phyloP scores from a whole-genome alignment of 1,140 invertebrate genomes.

The Saccostrea echinata region DNA sequence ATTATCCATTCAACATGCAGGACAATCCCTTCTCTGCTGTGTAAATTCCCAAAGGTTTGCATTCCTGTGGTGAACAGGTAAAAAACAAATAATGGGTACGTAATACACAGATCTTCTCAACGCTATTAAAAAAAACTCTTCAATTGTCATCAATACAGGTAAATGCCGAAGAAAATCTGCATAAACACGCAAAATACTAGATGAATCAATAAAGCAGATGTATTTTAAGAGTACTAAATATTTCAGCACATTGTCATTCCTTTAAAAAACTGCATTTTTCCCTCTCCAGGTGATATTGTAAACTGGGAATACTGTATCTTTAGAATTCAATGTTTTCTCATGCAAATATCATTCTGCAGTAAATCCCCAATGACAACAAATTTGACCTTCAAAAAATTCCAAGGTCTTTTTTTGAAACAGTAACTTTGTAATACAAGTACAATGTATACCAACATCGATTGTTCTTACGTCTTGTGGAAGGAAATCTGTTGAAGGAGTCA shows the following conservation, averaged over 20 bases:
- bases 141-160: neutral
- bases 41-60: neutral
- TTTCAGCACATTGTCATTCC: neutral
- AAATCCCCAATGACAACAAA: neutral
- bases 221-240: neutral
- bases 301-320: neutral
- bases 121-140: neutral
- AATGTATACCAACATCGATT: neutral
- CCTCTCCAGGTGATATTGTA: neutral
- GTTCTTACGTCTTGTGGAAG: neutral
- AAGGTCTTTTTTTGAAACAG: neutral
- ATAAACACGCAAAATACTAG: neutral
- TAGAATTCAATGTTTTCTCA: neutral
- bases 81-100: neutral
- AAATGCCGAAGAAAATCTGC: neutral
- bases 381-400: neutral
- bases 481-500: neutral
- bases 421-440: neutral
- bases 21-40: neutral
- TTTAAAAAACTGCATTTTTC: neutral
- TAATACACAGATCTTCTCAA: neutral
- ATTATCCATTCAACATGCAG: neutral
- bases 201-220: neutral
- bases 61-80: slow-evolving; percentile 17
- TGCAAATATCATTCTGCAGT: neutral